A percentile compares a stretch with the other conserved stretches of the same genome.
phyloP scores from a whole-genome alignment of 1,140 invertebrate genomes.

The Sinonovacula constricta region DNA sequence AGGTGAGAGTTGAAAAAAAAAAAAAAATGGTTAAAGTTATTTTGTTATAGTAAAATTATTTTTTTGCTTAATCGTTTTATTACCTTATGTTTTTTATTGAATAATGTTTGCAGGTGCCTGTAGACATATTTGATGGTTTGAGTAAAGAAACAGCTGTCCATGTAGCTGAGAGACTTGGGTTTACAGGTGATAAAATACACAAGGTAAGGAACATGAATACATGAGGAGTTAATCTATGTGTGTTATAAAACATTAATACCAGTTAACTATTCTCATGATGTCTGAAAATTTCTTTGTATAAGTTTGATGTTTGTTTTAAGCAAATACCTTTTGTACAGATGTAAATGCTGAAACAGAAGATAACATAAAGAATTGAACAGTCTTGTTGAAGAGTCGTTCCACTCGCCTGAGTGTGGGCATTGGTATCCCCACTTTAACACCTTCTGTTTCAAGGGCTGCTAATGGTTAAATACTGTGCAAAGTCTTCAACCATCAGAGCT shows the following conservation, averaged over 20 bases:
- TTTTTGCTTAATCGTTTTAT: not conserved
- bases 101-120: slow-evolving; percentile 82
- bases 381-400: not conserved
- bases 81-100: not conserved
- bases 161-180: slow-evolving; percentile 93
- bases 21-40: too few relatives aligned
- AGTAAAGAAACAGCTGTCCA: slow-evolving; percentile 87
- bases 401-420: too few relatives aligned
- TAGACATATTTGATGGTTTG: slow-evolving; percentile 91
- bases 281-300: not conserved
- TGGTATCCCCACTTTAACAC: too few relatives aligned
- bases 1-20: too few relatives aligned
- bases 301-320: not conserved
- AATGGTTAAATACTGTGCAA: too few relatives aligned
- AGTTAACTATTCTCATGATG: not conserved
- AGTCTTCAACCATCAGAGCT: too few relatives aligned
- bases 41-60: too few relatives aligned
- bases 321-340: not conserved
- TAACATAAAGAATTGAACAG: not conserved
- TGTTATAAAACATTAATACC: not conserved
- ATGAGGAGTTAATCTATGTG: not conserved
- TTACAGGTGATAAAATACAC: slow-evolving; percentile 85
- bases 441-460: too few relatives aligned
- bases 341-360: not conserved
- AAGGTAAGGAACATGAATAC: slow-evolving; percentile 80